Evolutionary conservation across 2,113 vertebrate species (phyloP).

Genomic region (Haliaeetus leucogaster): DNA sequence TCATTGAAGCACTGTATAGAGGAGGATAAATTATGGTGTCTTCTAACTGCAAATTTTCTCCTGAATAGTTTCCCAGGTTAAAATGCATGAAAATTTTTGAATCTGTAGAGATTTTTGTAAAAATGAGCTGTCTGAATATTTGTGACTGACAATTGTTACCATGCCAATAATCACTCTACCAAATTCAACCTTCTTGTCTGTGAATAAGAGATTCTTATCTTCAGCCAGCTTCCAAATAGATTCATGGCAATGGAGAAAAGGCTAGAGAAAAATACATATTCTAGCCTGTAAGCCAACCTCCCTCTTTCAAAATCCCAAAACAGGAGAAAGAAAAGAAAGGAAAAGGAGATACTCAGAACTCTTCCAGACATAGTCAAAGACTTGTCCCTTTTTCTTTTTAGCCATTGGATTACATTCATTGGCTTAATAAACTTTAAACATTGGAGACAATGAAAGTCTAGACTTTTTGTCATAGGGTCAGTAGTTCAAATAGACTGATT

Average conservation of each 20-base stretch:
- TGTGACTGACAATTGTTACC: not conserved
- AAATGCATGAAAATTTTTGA: not conserved
- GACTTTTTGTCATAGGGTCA: not conserved
- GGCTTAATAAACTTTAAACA: slow-evolving; percentile 30
- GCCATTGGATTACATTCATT: not conserved
- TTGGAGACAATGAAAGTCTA: not conserved
- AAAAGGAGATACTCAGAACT: not conserved
- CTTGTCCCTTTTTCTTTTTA: not conserved
- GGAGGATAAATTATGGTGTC: not conserved
- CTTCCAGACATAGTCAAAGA: not conserved
- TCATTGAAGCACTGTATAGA: not conserved
- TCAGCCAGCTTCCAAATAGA: not conserved
- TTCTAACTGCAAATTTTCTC: not conserved
- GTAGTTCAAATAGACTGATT: slow-evolving; percentile 31
- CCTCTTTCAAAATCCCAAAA: not conserved
- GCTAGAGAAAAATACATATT: not conserved
- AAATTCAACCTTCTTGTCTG: not conserved
- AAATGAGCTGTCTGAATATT: not conserved
- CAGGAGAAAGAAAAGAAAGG: not conserved
- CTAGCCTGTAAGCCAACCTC: not conserved
- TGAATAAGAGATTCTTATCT: not conserved
- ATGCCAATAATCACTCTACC: not conserved
- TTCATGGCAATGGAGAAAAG: not conserved
- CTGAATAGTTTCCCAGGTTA: not conserved
- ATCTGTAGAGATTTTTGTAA: not conserved